Evolutionary conservation across 2,888 invertebrate genomes (phyloP).

Genomic region (Habroteleia sp.): DNA sequence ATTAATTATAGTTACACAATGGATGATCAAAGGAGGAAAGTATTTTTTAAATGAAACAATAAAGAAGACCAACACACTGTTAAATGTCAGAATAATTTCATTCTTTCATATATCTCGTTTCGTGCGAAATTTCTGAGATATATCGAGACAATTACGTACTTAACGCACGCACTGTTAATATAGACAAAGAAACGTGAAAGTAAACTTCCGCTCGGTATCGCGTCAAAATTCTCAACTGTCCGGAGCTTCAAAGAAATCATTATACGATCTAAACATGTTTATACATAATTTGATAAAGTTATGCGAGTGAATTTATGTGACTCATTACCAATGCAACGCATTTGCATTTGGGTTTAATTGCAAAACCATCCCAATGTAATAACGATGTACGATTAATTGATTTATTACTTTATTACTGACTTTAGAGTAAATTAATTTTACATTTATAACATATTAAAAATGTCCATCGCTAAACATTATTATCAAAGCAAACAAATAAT

Average conservation of each 20-base stretch:
- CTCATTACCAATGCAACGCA: constrained; percentile 23
- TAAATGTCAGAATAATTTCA: constrained; percentile 22
- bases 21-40: constrained; percentile 11
- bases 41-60: constrained; percentile 14
- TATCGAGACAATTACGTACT: constrained; percentile 58
- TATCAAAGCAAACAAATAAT: too few species aligned
- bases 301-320: constrained; percentile 14
- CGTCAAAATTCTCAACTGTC: constrained; percentile 50
- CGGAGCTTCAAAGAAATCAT: constrained; percentile 51
- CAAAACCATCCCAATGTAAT: constrained; percentile 38
- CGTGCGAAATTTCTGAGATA: constrained; percentile 45
- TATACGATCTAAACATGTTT: constrained; percentile 50
- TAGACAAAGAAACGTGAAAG: constrained; percentile 61
- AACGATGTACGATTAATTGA: constrained; percentile 27
- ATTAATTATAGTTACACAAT: not conserved
- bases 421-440: constrained; percentile 8
- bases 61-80: constrained; percentile 21
- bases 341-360: constrained; percentile 45
- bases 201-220: constrained; percentile 52
- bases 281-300: constrained; percentile 54
- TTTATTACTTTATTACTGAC: constrained; percentile 8
- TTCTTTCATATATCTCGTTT: constrained; percentile 13
- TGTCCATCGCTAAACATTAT: too few species aligned
- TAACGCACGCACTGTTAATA: constrained; percentile 57
- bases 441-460: too few species aligned